Conservation (phyloP, 2,888 invertebrate species). For the Cepaea hortensis region DNA sequence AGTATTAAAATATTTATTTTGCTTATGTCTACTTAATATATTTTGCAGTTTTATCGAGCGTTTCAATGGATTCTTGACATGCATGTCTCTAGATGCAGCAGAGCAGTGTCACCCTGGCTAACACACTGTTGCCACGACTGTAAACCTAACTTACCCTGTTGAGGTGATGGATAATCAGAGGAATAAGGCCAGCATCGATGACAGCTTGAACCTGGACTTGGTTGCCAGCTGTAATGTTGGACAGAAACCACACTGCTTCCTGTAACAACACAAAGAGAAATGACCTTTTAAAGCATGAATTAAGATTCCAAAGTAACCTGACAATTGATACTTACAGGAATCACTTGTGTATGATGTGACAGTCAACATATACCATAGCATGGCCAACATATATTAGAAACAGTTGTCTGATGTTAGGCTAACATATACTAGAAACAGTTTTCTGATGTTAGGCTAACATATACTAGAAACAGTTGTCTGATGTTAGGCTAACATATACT, state of each 20-base stretch:
- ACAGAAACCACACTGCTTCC: constrained; percentile 98
- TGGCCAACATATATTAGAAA: too few species aligned
- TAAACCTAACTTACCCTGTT: constrained; percentile 79
- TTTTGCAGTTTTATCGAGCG: too few species aligned
- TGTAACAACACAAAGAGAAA: constrained; percentile 59
- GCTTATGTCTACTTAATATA: too few species aligned
- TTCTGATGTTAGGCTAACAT: not conserved
- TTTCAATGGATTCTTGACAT: too few species aligned
- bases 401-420: not conserved
- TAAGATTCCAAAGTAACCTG: too few species aligned
- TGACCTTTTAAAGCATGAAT: too few species aligned
- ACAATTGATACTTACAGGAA: too few species aligned
- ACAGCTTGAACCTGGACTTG: constrained; percentile 95
- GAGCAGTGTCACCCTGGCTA: too few species aligned
- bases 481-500: not conserved
- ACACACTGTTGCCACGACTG: not conserved
- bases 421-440: not conserved
- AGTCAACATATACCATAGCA: too few species aligned
- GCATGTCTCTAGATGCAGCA: too few species aligned
- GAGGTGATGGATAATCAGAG: constrained; percentile 94
- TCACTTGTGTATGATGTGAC: too few species aligned
- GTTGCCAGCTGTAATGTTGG: constrained; percentile 99
- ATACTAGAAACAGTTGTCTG: not conserved
- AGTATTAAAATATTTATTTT: too few species aligned
- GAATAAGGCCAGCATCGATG: constrained; percentile 92